phyloP scores from a whole-genome alignment of 2,888 invertebrate genomes.

The Geotrupes spiniger region DNA sequence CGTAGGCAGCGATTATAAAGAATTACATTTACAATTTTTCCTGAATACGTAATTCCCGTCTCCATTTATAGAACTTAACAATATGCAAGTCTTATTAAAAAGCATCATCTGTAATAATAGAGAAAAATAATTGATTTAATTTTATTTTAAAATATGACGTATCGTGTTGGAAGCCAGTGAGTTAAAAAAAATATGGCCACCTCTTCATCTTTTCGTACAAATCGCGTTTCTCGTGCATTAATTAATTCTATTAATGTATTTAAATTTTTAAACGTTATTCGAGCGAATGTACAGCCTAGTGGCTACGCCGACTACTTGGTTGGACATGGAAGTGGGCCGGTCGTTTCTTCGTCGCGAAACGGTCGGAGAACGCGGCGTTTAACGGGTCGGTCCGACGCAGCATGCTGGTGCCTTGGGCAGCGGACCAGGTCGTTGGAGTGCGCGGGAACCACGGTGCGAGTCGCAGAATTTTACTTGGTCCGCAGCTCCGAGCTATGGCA shows the following conservation, averaged over 20 bases:
- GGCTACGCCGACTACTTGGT: constrained; percentile 5
- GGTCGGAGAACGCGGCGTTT: not conserved
- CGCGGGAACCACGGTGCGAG: not conserved
- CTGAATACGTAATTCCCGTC: too few species aligned
- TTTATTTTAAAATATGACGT: too few species aligned
- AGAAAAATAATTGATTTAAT: too few species aligned
- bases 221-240: not conserved
- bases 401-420: constrained; percentile 24
- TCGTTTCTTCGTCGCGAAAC: not conserved
- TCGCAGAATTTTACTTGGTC: constrained; percentile 15
- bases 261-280: constrained; percentile 7
- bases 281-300: constrained; percentile 1
- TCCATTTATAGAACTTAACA: too few species aligned
- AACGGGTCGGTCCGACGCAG: constrained; percentile 12
- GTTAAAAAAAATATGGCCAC: too few species aligned
- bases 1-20: too few species aligned
- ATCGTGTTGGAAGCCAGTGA: too few species aligned
- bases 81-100: too few species aligned
- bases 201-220: not conserved
- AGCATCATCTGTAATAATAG: too few species aligned
- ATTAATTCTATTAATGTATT: constrained; percentile 3
- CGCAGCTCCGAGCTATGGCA: constrained; percentile 24
- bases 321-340: not conserved
- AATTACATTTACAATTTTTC: too few species aligned
- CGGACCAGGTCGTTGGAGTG: constrained; percentile 12